phyloP scores from a whole-genome alignment of 2,797 vertebrate genomes.

The Gymnopithys bicolor region DNA sequence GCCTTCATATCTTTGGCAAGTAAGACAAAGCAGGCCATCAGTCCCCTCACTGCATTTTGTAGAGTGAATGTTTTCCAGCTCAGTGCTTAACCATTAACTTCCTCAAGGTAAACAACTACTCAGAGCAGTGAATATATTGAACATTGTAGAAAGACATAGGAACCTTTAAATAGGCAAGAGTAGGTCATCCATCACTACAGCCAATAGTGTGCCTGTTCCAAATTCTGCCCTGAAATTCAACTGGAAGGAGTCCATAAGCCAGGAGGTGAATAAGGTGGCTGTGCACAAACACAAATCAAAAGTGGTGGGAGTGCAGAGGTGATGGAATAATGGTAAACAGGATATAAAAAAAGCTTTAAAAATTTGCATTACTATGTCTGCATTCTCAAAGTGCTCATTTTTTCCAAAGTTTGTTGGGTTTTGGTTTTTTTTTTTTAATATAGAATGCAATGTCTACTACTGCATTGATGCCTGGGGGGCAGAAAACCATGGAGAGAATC shows the following conservation, averaged over 20 bases:
- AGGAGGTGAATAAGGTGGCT: not conserved
- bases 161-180: conserved; percentile 14
- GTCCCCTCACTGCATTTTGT: not conserved
- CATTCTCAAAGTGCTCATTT: not conserved
- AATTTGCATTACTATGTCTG: not conserved
- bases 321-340: not conserved
- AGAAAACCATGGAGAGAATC: not conserved
- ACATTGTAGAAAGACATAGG: not conserved
- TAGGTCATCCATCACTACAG: conserved; percentile 11
- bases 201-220: not conserved
- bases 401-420: not conserved
- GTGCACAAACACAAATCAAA: conserved; percentile 16
- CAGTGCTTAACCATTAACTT: conserved; percentile 55
- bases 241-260: not conserved
- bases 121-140: not conserved
- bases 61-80: conserved; percentile 35
- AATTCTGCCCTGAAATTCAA: not conserved
- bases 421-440: not conserved
- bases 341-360: not conserved
- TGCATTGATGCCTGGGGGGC: not conserved
- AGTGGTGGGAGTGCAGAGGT: not conserved
- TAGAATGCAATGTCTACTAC: not conserved
- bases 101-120: conserved; percentile 54
- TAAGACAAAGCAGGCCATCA: conserved; percentile 31
- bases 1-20: conserved; percentile 29